These are phyloP conservation scores for Netelia inedita DNA, from an alignment of 2,888 invertebrate genomes.

Conservation along the genomic window DNA sequence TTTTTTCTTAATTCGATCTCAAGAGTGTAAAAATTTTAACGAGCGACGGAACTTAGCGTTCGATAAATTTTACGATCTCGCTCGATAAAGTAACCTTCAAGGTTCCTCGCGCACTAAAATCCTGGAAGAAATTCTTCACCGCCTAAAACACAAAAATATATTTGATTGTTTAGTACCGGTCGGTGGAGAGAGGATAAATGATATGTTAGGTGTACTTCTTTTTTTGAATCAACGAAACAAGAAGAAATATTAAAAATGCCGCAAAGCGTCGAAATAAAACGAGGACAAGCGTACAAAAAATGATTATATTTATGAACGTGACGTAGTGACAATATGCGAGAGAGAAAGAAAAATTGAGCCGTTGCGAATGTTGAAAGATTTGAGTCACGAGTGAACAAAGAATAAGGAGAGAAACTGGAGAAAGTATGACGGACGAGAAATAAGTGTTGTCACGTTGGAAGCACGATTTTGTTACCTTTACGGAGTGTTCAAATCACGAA, in stretches of 20 bases:
- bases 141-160: slow-evolving; percentile 64
- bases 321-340: slow-evolving; percentile 29
- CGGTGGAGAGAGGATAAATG: neutral
- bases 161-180: neutral
- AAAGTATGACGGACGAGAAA: neutral
- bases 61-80: neutral
- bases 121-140: slow-evolving; percentile 41
- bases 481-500: neutral
- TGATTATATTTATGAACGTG: slow-evolving; percentile 36
- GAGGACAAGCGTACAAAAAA: neutral
- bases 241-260: neutral
- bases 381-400: slow-evolving; percentile 40
- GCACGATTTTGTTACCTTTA: neutral
- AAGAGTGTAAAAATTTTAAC: slow-evolving; percentile 17
- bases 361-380: slow-evolving; percentile 18
- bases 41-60: slow-evolving; percentile 33
- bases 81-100: slow-evolving; percentile 4
- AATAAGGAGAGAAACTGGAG: neutral
- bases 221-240: neutral
- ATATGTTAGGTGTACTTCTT: neutral
- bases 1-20: slow-evolving; percentile 3
- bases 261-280: neutral
- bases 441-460: neutral
- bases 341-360: slow-evolving; percentile 4
- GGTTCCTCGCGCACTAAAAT: slow-evolving; percentile 35